Evolutionary conservation across 2,888 invertebrate genomes (phyloP), one percentile per base, ranked within the genome.

Genomic region (Adelphocoris suturalis): DNA sequence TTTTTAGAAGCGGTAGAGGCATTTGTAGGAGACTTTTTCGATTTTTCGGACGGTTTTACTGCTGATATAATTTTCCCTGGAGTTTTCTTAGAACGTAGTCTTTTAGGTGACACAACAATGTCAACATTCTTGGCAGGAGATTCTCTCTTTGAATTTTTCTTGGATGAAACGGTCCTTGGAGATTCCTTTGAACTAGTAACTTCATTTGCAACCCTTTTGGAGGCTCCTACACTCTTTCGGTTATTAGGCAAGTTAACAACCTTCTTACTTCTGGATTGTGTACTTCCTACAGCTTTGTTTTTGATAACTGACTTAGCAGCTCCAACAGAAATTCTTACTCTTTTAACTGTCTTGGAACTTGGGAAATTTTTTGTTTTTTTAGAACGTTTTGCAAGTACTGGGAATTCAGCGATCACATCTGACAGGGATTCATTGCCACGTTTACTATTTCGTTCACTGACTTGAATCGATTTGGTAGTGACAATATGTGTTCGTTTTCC

Each of bases 1-100:
- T 11, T 19, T 19, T 61, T 3, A 19, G 19, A n/a, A 61, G 48
- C 48, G 48, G 48, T 48, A 13, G 13, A 7, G 48, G 13, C 48
- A 11, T 48, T 48, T 48, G 68, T 9, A 68, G 68, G 68, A n/a
- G 68, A 68, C 23, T 68, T 68, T n/a, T 68, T 68, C n/a, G n/a
- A n/a, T n/a, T n/a, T n/a, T n/a, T n/a, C n/a, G n/a, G n/a, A n/a
- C n/a, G n/a, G n/a, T n/a, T n/a, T n/a, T n/a, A n/a, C n/a, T n/a
- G n/a, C n/a, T n/a, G n/a, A n/a, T n/a, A n/a, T n/a, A n/a, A n/a
- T n/a, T n/a, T n/a, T n/a, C n/a, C n/a, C n/a, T n/a, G n/a, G n/a
- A n/a, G n/a, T 37, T 75, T 78, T 78, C 14, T 78, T 37, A 28
- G 78, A 68, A 23, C 68, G 68, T 7, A 68, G 68, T 9, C 5